Evolutionary conservation across 2,113 vertebrate genomes (phyloP), one percentile per base, ranked within the genome.

Genomic region (Trematomus loennbergii): DNA sequence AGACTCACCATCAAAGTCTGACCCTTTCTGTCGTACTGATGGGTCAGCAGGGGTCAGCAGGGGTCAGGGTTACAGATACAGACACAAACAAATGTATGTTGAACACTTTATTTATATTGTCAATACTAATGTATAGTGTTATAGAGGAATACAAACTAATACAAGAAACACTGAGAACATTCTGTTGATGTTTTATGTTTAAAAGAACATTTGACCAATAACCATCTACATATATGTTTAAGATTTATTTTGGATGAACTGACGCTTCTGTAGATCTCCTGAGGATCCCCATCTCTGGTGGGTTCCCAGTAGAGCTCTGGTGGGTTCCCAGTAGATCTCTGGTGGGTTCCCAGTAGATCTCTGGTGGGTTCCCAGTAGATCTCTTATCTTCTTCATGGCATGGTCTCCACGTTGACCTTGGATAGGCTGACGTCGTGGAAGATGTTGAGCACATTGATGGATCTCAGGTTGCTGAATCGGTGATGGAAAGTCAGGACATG

Each of bases 401-500:
- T 0, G 0, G 0, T 81, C 67, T 89, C 72, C 3, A 64, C 0
- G 1, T 6, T 3, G 72, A 92, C 74, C 0, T 0, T n/a, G 20
- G 71, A 64, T 50, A 93, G 70, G 1, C 0, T 79, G 36, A 93
- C 1, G 60, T 93, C 89, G 0, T 54, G 0, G 75, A 9, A 13
- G 81, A 93, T 82, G 69, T 0, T 8, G 43, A 92, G 0, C 0
- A 0, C 6, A 1, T 18, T 66, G 72, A 93, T 87, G 54, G 67
- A 13, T 5, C 40, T 25, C 13, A 88, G 67, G 81, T 88, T 3
- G 0, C 1, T 22, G 29, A 75, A 0, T n/a, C 91, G 74, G 81
- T 92, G 83, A 57, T 45, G 64, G 75, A 1, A 93, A 0, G 55
- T 12, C 61, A 90, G 10, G 55, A 89, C 11, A 70, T 87, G 87